Base-by-base conservation (phyloP, 2,113 vertebrate genomes). In the Sebastes fasciatus region DNA sequence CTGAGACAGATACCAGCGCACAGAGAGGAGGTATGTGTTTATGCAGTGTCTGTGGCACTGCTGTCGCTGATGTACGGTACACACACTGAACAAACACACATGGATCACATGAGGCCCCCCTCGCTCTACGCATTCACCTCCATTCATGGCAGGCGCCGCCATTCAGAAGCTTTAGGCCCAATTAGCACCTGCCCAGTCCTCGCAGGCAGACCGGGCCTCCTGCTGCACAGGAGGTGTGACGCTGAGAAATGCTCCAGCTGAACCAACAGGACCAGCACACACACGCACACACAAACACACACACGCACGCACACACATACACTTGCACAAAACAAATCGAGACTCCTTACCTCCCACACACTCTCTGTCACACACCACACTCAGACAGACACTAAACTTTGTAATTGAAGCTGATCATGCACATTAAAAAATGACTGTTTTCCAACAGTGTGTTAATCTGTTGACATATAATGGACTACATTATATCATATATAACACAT, bases 141-240 rank as follows among this genome's bases (percentile, higher is more conserved):
- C 91, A 86, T 86, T 90, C 80, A 91, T 57, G 73, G 71, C 78
- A 51, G 69, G 6, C 67, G 11, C n/a, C 79, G 78, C 75, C 82
- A 91, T 91, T 89, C 90, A 92, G 74, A 86, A 71, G 65, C 74
- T 80, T 46, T 65, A 45, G 55, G 79, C 60, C 77, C 86, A 94
- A 94, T 93, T 93, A 89, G 79, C 92, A 90, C 89, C 88, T 85
- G 84, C 60, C 70, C 83, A 0, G 45, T 68, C 42, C 76, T 88
- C 61, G 0, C 78, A 80, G 79, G n/a, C 65, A 58, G 76, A 79
- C 68, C 72, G 68, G 65, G 52, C 88, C 69, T 78, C 74, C 80
- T 77, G 84, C 82, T 43, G 5, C 79, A 74, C 60, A 23, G 78
- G 72, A 80, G 54, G 79, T 90, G 91, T 87, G 81, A 89, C 12